Percentiles rank a stretch among this genome's conserved stretches.
Conservation (phyloP, 2,113 vertebrate genomes). For the Psittacus erithacus region DNA sequence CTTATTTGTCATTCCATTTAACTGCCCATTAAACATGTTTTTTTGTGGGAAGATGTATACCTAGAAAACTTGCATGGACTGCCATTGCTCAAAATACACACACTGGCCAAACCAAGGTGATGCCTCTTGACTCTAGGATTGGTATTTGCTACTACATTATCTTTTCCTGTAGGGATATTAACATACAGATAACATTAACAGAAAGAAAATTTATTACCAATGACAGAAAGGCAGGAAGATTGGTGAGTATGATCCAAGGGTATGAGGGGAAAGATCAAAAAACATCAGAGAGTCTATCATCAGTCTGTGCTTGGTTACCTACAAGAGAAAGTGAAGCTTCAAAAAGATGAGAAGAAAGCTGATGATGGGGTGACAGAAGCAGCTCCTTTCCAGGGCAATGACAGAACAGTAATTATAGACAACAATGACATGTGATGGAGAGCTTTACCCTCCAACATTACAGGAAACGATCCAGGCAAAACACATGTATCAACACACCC, state of each 20-base stretch:
- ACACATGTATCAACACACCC: not conserved
- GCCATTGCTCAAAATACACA: not conserved
- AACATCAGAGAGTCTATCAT: conserved; percentile 25
- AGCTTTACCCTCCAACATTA: not conserved
- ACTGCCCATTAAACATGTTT: not conserved
- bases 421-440: conserved; percentile 23
- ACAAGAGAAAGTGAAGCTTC: conserved; percentile 28
- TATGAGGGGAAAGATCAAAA: conserved; percentile 41
- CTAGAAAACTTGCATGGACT: not conserved
- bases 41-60: not conserved
- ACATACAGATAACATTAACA: not conserved
- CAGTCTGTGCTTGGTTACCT: conserved; percentile 1
- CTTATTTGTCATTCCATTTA: not conserved
- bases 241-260: not conserved
- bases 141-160: not conserved
- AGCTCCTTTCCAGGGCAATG: conserved; percentile 30
- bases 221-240: conserved; percentile 12
- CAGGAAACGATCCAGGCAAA: not conserved
- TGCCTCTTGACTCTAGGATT: not conserved
- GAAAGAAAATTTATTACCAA: conserved; percentile 16
- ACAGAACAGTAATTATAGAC: conserved; percentile 57
- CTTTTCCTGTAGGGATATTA: not conserved
- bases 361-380: not conserved
- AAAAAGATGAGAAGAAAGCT: conserved; percentile 51
- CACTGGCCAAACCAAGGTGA: not conserved